Evolutionary conservation across 2,797 vertebrate species (phyloP).

Genomic region (Phalanger gymnotis): DNA sequence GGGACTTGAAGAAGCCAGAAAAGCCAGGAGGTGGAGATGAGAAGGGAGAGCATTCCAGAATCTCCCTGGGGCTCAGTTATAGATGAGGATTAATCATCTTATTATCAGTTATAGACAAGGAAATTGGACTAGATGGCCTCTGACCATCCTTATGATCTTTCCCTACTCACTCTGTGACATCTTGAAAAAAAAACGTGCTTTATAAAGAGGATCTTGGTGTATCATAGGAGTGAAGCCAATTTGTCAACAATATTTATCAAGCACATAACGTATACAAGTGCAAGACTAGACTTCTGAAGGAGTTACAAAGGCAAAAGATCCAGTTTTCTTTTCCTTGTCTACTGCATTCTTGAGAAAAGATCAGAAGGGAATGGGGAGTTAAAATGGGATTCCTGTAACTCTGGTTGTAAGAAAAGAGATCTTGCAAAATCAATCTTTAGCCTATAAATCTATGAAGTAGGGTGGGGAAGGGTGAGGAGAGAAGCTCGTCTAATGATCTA

Average conservation of each 20-base stretch:
- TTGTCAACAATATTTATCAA: background rate
- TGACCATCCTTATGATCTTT: background rate
- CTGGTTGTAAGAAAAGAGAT: conserved; percentile 44
- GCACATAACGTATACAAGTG: background rate
- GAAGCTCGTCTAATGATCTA: conserved; percentile 26
- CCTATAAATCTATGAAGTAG: background rate
- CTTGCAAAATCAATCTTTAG: conserved; percentile 36
- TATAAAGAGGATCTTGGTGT: background rate
- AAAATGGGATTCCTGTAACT: conserved; percentile 27
- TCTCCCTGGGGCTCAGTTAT: background rate
- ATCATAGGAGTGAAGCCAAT: background rate
- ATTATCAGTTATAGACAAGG: background rate
- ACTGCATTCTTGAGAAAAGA: conserved; percentile 4
- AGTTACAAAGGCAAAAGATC: conserved; percentile 27
- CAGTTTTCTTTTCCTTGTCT: background rate
- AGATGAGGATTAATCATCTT: background rate
- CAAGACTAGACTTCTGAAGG: background rate
- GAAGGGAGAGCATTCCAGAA: background rate
- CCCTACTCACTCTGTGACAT: background rate
- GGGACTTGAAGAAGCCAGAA: background rate
- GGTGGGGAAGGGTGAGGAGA: background rate
- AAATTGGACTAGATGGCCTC: background rate
- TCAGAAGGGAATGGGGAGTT: background rate
- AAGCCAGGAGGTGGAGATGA: background rate
- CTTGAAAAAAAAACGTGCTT: background rate